Evolutionary conservation across 1,140 invertebrate species (phyloP).

Genomic region (Meloidogyne chitwoodi): DNA sequence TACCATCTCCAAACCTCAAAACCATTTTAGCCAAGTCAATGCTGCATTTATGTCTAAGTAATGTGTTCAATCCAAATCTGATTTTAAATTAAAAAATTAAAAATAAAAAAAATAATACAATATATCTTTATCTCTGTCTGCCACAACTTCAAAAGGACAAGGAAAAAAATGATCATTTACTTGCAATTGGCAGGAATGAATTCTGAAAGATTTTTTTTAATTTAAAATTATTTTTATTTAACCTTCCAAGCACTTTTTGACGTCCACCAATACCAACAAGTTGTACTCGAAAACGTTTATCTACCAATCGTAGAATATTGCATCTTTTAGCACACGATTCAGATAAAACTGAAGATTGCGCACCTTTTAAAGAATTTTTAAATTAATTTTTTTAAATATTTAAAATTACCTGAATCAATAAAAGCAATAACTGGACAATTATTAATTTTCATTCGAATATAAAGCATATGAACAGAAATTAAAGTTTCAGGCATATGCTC

Average conservation of each 20-base stretch:
- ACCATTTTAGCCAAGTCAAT: constrained; percentile 87
- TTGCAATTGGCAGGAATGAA: constrained; percentile 72
- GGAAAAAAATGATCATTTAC: constrained; percentile 79
- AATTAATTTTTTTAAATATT: constrained; percentile 8
- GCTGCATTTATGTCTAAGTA: constrained; percentile 85
- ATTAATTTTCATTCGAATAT: constrained; percentile 46
- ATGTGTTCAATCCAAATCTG: constrained; percentile 79
- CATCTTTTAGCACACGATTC: constrained; percentile 71
- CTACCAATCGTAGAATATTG: constrained; percentile 89
- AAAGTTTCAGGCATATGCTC: constrained; percentile 38
- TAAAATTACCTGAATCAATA: constrained; percentile 29
- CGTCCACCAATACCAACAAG: constrained; percentile 86
- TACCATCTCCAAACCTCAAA: constrained; percentile 86
- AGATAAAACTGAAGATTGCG: constrained; percentile 65
- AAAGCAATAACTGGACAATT: constrained; percentile 44
- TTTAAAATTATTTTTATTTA: neutral
- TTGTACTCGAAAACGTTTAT: constrained; percentile 86
- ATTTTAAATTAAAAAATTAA: neutral
- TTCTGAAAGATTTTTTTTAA: constrained; percentile 40
- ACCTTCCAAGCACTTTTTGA: constrained; percentile 66
- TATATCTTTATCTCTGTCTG: constrained; percentile 98
- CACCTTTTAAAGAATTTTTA: constrained; percentile 35
- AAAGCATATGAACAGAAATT: constrained; percentile 43
- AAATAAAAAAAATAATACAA: constrained; percentile 61
- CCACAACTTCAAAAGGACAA: constrained; percentile 94